Conservation (phyloP, 2,797 vertebrate genomes). For the Eulemur albifrons region DNA sequence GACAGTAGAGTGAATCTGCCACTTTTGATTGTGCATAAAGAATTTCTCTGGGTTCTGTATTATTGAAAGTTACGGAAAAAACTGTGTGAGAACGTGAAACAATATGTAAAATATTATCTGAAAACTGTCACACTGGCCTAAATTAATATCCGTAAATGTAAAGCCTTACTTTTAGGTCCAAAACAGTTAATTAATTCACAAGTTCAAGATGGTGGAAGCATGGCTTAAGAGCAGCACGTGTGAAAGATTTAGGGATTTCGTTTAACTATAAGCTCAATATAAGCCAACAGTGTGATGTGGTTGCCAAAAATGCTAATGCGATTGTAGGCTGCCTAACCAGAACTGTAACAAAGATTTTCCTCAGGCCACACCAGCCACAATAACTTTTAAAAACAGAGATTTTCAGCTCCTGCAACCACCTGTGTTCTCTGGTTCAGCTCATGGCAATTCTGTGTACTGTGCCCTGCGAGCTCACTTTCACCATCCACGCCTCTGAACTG, state of each 20-base stretch:
- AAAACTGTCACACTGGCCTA: neutral
- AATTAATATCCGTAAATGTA: conserved; percentile 13
- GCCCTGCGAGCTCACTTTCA: neutral
- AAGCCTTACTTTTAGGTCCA: neutral
- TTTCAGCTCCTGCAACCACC: neutral
- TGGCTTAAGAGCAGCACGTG: conserved; percentile 24
- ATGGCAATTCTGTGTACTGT: neutral
- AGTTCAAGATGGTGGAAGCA: neutral
- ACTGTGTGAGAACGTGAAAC: neutral
- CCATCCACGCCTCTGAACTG: neutral
- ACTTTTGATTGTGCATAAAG: neutral
- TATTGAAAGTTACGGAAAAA: neutral
- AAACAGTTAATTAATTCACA: conserved; percentile 47
- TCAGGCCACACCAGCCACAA: neutral
- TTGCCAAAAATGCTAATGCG: conserved; percentile 43
- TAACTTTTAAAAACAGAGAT: neutral
- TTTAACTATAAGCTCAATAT: neutral
- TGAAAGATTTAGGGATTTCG: conserved; percentile 45
- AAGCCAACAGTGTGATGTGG: neutral
- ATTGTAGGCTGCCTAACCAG: neutral
- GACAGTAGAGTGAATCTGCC: neutral
- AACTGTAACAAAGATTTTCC: neutral
- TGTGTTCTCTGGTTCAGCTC: neutral
- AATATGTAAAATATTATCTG: neutral
- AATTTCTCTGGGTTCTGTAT: neutral